Conservation (phyloP, 2,797 vertebrate species). For the Triplophysa yarkandensis region DNA sequence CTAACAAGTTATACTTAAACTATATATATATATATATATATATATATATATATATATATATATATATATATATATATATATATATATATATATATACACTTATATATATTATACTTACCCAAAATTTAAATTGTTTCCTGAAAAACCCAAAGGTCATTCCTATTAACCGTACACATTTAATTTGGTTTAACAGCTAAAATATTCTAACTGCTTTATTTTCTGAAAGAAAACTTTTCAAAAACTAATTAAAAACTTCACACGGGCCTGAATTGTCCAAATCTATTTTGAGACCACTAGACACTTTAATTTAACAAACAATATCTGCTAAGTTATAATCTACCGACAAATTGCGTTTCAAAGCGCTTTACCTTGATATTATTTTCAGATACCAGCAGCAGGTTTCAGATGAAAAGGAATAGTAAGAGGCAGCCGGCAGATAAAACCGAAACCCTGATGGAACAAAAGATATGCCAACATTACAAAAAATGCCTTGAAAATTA, state of each 20-base stretch:
- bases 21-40: too few relatives aligned
- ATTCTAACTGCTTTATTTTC: not conserved
- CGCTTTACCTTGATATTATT: slow-evolving; percentile 17
- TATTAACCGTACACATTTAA: not conserved
- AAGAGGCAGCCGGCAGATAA: not conserved
- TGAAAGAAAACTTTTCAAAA: not conserved
- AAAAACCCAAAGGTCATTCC: too few relatives aligned
- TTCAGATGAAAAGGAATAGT: slow-evolving; percentile 16
- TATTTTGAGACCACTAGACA: not conserved
- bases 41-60: too few relatives aligned
- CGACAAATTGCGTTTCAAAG: slow-evolving; percentile 7
- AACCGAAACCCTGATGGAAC: slow-evolving; percentile 25
- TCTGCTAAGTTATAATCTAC: slow-evolving; percentile 7
- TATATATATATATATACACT: too few relatives aligned
- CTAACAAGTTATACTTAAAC: too few relatives aligned
- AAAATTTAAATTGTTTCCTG: too few relatives aligned
- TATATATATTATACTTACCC: too few relatives aligned
- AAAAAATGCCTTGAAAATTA: too few relatives aligned
- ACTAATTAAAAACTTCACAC: not conserved
- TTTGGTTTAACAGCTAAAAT: not conserved
- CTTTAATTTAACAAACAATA: not conserved
- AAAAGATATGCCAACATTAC: slow-evolving; percentile 7
- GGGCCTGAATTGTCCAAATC: not conserved
- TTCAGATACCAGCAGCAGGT: slow-evolving; percentile 5
- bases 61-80: too few relatives aligned